phyloP scores from a whole-genome alignment of 2,888 invertebrate genomes.

The Tipula confusa region DNA sequence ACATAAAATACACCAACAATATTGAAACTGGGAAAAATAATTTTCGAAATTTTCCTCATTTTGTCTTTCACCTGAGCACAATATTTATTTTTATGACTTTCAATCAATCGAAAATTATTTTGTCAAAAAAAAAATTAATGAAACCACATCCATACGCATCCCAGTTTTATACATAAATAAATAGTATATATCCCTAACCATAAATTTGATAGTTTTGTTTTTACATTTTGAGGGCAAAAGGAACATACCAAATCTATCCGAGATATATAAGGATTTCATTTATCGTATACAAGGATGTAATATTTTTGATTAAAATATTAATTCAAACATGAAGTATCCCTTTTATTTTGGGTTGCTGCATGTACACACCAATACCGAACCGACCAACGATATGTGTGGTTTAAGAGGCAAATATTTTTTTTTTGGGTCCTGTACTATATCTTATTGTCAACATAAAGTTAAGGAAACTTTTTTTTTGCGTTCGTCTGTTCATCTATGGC shows the following conservation, averaged over 20 bases:
- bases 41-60: not conserved
- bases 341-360: too few species aligned
- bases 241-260: not conserved
- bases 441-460: not conserved
- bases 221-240: not conserved
- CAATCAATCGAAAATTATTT: constrained; percentile 20
- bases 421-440: not conserved
- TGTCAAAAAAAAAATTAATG: constrained; percentile 7
- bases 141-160: not conserved
- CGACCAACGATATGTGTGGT: not conserved
- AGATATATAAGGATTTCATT: not conserved
- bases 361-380: too few species aligned
- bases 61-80: constrained; percentile 6
- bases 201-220: not conserved
- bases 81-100: constrained; percentile 25
- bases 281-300: not conserved
- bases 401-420: not conserved
- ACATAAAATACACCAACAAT: not conserved
- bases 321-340: constrained; percentile 7
- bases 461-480: not conserved
- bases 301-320: constrained; percentile 20
- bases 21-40: not conserved
- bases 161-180: not conserved
- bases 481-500: not conserved
- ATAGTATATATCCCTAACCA: not conserved